Base-by-base conservation (phyloP, 1,140 invertebrate species). In the Caenorhabditis latens region DNA sequence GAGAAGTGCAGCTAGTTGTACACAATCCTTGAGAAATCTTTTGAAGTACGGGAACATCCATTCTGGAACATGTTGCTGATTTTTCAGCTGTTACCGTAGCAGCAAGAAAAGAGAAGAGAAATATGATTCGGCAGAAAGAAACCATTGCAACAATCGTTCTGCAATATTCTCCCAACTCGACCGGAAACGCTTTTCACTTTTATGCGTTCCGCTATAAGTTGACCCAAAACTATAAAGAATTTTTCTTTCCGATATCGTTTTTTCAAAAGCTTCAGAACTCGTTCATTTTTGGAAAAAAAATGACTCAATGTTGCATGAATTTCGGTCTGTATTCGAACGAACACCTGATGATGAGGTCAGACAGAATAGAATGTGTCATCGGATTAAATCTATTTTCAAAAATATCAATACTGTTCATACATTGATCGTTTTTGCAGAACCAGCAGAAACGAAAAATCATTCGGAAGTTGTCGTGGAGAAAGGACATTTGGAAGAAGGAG, bases 321-420 rank as follows among this genome's bases (percentile, higher is more conserved):
- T 79, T 79, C 24, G 71, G 46, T 79, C 71, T 9, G 21, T 13
- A 79, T 21, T n/a, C 53, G 71, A 79, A 79, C 46, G 71, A 79
- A 79, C 71, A 46, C 7, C 19, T 79, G 6, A 14, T 19, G 14
- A 40, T 67, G 46, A 24, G 46, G 21, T 4, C 21, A 32, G 46
- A 53, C 71, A 43, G 16, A 43, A n/a, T 4, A 21, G n/a, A 79
- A 79, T 79, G 71, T 79, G 46, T 79, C 71, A 79, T 79, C 5
- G 46, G n/a, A n/a, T 79, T 48, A 4, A 53, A 24, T 14, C 6
- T 24, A 46, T 4, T 13, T 50, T 79, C 3, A 43, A 65, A 40
- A 65, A 5, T 65, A 14, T 43, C 19, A 32, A 32, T 32, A 32
- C 1, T 71, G 65, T 65, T 32, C 19, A 61, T 61, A 61, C 58